Base-by-base conservation (phyloP, 2,113 vertebrate species). In the Synodontis membranacea region DNA sequence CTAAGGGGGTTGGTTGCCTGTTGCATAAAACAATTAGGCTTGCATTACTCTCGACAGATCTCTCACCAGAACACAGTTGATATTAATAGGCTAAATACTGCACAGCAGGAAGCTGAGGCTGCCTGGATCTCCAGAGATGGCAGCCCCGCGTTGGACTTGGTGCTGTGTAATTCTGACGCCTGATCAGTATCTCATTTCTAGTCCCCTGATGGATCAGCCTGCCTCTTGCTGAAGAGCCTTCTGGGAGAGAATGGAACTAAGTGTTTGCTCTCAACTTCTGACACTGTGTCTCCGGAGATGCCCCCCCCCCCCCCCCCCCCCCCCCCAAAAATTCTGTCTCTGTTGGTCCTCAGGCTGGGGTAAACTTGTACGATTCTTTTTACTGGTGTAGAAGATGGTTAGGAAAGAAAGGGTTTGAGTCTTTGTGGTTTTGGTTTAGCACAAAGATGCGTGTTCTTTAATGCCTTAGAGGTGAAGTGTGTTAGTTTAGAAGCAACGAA, bases 1-100 rank as follows among this genome's bases (percentile, higher is more conserved):
- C 86, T 28, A 48, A 86, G 66, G 88, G 88, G 84, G 83, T 88
- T 89, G 88, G 79, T 86, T 86, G 89, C 87, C 82, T 86, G 86
- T 88, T 90, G 81, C 89, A 90, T 90, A 84, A 90, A 88, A 90
- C 89, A 90, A 90, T 90, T 90, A 90, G 81, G 85, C 86, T 88
- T 81, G 80, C 68, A 50, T 90, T 86, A 81, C 84, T 86, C 89
- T 90, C 87, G 79, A 84, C 84, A 90, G 84, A 86, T 90, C 87
- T 90, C 82, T 81, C 82, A 86, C 86, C 82, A 88, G 83, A 84
- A 86, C 86, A 88, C 84, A 82, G 76, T 88, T 83, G 85, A 88
- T 90, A 88, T 90, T 90, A 86, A 88, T 88, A 87, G 80, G 86
- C 70, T 83, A 87, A 90, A 88, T 80, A 82, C 46, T 39, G 84